A percentile compares a stretch with the other conserved stretches of the same genome.
Evolutionary conservation across 1,140 invertebrate genomes (phyloP).

Genomic region (Bombus difficillimus): DNA sequence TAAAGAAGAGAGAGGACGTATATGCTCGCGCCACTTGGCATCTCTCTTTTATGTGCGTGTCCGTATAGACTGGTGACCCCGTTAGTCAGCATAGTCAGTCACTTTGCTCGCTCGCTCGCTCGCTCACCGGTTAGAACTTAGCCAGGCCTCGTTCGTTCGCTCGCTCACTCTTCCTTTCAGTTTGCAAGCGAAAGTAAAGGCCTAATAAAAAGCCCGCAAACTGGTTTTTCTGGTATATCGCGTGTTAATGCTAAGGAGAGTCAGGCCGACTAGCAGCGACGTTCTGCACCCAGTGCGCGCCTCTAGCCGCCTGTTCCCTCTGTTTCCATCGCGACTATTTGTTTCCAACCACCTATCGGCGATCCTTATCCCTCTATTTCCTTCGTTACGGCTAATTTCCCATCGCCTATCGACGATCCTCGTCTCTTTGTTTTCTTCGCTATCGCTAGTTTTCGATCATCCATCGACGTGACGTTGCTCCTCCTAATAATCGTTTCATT

Average conservation of each 20-base stretch:
- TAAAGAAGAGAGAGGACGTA: not conserved
- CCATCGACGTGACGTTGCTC: no score
- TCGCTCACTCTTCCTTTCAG: conserved; percentile 78
- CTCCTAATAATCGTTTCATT: no score
- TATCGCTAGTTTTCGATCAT: no score
- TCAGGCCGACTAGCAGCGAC: conserved; percentile 55
- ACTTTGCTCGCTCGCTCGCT: conserved; percentile 56
- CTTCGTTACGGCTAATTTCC: no score
- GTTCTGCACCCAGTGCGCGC: conserved; percentile 33
- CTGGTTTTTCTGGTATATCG: conserved; percentile 80
- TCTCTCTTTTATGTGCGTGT: conserved; percentile 57
- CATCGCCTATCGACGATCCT: not conserved
- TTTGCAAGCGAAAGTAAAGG: conserved; percentile 78
- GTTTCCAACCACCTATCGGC: not conserved
- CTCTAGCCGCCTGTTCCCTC: conserved; percentile 32
- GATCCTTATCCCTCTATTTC: not conserved
- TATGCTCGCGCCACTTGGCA: not conserved
- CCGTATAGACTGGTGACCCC: conserved; percentile 76
- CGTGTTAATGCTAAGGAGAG: conserved; percentile 75
- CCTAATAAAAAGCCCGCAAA: conserved; percentile 77
- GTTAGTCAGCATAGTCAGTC: conserved; percentile 69
- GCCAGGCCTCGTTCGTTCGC: conserved; percentile 59
- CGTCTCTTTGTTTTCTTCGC: not conserved
- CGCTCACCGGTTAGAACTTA: conserved; percentile 17
- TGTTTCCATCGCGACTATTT: conserved; percentile 45